Base-by-base conservation (phyloP, 2,797 vertebrate species). In the Alectoris magna region DNA sequence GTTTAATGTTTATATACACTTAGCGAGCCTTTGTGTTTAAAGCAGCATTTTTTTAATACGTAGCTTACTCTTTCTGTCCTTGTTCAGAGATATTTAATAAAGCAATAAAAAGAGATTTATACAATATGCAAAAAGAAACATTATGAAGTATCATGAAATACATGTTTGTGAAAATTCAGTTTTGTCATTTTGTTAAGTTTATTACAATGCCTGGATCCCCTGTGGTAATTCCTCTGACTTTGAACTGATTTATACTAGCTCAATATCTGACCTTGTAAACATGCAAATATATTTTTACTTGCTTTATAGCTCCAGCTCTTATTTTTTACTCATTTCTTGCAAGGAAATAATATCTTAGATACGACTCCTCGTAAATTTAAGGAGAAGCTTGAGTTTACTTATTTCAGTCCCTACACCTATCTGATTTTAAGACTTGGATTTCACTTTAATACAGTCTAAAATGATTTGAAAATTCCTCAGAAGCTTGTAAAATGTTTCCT, bases 181-280 rank as follows among this genome's bases (percentile, higher is more conserved):
- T 95, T 95, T 96, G 73, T 94, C 83, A 36, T 88, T 92, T 67
- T 59, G 56, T 87, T 92, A 41, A 56, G 38, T 91, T 91, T 86
- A 93, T 92, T 90, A 91, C 80, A 93, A 85, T 67, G 87, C 72
- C 75, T 76, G 83, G 27, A 71, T 93, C 41, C 64, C 91, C 79
- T 78, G 68, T 3, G 4, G 68, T 79, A 93, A 91, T 95, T 94
- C 73, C 63, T 86, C 80, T 81, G 79, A 76, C 92, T 94, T 91
- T 34, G 41, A 90, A 71, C 44, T 93, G 92, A 95, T 96, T 96
- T 95, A 94, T 79, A 44, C 53, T 36, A 66, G 46, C 85, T 94
- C 87, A 88, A 24, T 92, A 84, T 91, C 91, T 96, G 89, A 89
- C 89, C 92, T 95, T 92, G 85, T 92, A 96, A 92, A 84, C 85